Evolutionary conservation across 2,797 vertebrate genomes (phyloP).

Genomic region (Sebastes taczanowskii): DNA sequence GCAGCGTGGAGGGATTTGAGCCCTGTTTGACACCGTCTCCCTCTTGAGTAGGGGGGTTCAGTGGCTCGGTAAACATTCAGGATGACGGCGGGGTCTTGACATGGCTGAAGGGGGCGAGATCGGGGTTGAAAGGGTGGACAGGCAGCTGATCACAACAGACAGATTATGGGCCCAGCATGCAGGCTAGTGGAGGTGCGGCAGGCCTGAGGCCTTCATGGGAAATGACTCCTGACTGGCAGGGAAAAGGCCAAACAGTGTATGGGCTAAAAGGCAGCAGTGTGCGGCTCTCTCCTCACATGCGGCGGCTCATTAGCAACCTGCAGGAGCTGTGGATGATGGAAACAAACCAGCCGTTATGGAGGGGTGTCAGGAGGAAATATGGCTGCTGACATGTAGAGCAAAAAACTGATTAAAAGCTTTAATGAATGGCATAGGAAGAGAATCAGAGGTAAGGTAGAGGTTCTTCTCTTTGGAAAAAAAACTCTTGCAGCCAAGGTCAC

Average conservation of each 20-base stretch:
- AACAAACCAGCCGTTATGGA: slow-evolving; percentile 87
- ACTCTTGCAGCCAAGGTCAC: slow-evolving; percentile 36
- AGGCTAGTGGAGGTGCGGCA: slow-evolving; percentile 64
- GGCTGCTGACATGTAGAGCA: slow-evolving; percentile 82
- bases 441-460: slow-evolving; percentile 62
- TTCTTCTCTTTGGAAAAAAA: slow-evolving; percentile 70
- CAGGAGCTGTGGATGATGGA: slow-evolving; percentile 71
- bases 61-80: slow-evolving; percentile 75
- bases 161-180: slow-evolving; percentile 76
- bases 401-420: slow-evolving; percentile 80
- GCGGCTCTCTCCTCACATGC: slow-evolving; percentile 71
- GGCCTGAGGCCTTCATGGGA: slow-evolving; percentile 86
- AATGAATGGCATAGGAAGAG: slow-evolving; percentile 51
- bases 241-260: slow-evolving; percentile 77
- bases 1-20: slow-evolving; percentile 46
- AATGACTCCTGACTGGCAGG: slow-evolving; percentile 88
- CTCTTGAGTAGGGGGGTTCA: slow-evolving; percentile 45
- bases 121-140: slow-evolving; percentile 57
- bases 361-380: slow-evolving; percentile 66
- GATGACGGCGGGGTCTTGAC: slow-evolving; percentile 77
- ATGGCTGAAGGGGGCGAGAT: slow-evolving; percentile 69
- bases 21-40: slow-evolving; percentile 56
- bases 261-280: slow-evolving; percentile 87
- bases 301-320: slow-evolving; percentile 85
- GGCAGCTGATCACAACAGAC: slow-evolving; percentile 83